Conservation (phyloP, 2,113 vertebrate genomes). For the Hemichromis elongatus region DNA sequence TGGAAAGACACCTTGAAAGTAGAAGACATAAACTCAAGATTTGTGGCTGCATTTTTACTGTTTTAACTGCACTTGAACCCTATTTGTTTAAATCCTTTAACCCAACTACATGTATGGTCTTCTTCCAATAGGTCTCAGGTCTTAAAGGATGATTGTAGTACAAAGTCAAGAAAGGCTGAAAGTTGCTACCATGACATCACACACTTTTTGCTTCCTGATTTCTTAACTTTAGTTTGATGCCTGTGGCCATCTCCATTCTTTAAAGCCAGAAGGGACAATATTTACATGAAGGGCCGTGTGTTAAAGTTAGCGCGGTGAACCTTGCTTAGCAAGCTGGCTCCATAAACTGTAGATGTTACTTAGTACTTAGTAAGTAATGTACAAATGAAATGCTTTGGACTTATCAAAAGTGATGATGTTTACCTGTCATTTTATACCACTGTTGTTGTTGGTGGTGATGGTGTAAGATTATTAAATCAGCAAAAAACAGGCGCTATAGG, state of each 20-base stretch:
- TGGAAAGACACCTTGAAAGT: constrained; percentile 13
- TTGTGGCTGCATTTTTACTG: not conserved
- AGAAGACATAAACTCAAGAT: not conserved
- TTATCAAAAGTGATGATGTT: not conserved
- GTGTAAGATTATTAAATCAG: no score
- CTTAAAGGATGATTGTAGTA: not conserved
- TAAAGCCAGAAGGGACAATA: not conserved
- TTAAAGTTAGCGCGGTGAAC: not conserved
- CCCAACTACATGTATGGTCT: not conserved
- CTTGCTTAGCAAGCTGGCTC: not conserved
- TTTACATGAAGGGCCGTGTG: not conserved
- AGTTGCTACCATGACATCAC: not conserved
- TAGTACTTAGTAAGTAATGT: not conserved
- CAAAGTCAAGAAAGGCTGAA: not conserved
- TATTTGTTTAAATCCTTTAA: not conserved
- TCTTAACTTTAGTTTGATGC: not conserved
- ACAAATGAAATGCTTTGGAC: not conserved
- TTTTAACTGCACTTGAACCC: not conserved
- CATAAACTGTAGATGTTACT: not conserved
- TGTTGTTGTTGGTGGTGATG: no score
- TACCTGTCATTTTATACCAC: not conserved
- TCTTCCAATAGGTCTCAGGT: not conserved
- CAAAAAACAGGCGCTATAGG: no score
- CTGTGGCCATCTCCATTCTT: not conserved
- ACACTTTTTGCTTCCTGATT: not conserved